Percentiles rank a stretch among this genome's conserved stretches.
These are phyloP conservation scores for Linyphia triangularis DNA, from an alignment of 2,888 invertebrate genomes.

Conservation along the genomic window DNA sequence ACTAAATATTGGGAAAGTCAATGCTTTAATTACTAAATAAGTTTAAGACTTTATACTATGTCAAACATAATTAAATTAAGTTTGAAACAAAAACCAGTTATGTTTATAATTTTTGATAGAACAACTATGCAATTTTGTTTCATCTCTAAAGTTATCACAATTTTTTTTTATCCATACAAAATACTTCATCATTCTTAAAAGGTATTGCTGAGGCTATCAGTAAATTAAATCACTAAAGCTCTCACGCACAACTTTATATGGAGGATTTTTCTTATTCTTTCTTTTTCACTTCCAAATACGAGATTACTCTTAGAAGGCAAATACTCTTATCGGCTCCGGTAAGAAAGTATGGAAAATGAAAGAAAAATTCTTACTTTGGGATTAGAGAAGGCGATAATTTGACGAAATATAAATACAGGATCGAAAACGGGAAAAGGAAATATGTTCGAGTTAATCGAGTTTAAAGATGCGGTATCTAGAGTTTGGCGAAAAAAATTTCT, in stretches of 20 bases:
- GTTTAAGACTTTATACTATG: no score
- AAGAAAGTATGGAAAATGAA: neutral
- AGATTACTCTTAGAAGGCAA: neutral
- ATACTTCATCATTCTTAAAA: neutral
- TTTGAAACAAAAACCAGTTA: no score
- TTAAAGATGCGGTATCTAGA: conserved; percentile 15
- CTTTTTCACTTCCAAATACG: neutral
- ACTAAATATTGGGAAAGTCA: no score
- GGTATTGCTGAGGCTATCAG: neutral
- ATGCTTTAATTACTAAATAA: no score
- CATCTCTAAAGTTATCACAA: no score
- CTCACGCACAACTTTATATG: neutral
- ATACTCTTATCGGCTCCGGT: neutral
- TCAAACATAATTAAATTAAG: no score
- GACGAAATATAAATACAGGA: conserved; percentile 25
- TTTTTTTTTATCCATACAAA: no score
- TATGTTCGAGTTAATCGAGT: conserved; percentile 29
- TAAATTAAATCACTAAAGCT: neutral
- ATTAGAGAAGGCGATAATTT: conserved; percentile 35
- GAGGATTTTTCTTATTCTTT: neutral
- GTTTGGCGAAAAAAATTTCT: neutral
- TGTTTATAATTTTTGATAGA: no score
- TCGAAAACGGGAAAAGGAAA: neutral
- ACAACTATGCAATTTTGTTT: no score
- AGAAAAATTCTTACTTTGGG: neutral